Conservation (phyloP, 1,140 invertebrate species). For the Ceratina japonica region DNA sequence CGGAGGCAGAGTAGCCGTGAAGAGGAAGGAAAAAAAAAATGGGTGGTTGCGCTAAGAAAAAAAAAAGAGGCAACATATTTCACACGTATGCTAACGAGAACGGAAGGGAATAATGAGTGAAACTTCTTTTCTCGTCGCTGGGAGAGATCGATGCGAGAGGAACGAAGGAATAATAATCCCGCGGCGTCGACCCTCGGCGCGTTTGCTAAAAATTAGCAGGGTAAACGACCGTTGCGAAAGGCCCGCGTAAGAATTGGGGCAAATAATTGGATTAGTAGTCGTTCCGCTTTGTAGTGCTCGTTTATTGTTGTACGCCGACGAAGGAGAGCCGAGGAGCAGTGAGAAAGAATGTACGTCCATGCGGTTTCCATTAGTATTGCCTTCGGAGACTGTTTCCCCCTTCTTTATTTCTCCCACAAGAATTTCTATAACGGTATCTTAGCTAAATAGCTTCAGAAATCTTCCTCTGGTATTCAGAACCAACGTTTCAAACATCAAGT, state of each 20-base stretch:
- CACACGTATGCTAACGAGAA: conserved; percentile 19
- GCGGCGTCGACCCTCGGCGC: background rate
- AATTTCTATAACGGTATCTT: background rate
- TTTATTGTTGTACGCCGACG: conserved; percentile 4
- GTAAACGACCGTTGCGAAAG: conserved; percentile 23
- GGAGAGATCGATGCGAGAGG: background rate
- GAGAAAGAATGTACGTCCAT: background rate
- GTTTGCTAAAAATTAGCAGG: conserved; percentile 27
- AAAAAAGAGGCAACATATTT: background rate
- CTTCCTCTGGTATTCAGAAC: too few relatives aligned
- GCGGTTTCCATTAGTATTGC: background rate
- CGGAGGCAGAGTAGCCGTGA: background rate
- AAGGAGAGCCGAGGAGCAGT: background rate
- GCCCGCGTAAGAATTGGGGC: conserved; percentile 20
- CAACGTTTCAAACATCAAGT: too few relatives aligned
- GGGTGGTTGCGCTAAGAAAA: background rate
- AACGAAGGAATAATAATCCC: background rate
- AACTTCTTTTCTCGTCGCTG: background rate
- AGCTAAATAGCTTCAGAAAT: too few relatives aligned
- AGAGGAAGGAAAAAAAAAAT: background rate
- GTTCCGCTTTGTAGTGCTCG: background rate
- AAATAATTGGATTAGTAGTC: conserved; percentile 39
- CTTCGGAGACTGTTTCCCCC: too few relatives aligned
- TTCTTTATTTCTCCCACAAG: background rate
- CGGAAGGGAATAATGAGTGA: conserved; percentile 22